phyloP scores from a whole-genome alignment of 35 echinoderm and acorn worm species.

The Nesometra sesokonis region DNA sequence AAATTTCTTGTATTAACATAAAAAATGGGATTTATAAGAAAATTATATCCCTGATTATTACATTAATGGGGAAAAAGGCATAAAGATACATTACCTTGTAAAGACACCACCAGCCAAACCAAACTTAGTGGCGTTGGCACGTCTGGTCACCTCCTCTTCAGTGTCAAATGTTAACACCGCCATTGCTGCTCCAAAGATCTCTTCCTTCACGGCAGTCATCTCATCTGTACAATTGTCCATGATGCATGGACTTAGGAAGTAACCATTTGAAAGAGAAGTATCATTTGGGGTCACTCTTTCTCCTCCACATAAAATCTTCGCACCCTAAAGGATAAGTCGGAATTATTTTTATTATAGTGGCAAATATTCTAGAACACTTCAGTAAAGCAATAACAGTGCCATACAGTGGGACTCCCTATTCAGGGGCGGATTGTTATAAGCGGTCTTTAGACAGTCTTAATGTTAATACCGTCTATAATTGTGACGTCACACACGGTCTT shows the following conservation, averaged over 20 bases:
- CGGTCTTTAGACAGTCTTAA: too few relatives aligned
- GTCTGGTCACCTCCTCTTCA: slow-evolving; percentile 56
- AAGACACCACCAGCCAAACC: slow-evolving; percentile 81
- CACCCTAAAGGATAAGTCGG: slow-evolving; percentile 32
- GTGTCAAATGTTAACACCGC: slow-evolving; percentile 70
- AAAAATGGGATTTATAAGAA: too few relatives aligned
- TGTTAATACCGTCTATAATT: too few relatives aligned
- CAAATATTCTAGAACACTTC: too few relatives aligned
- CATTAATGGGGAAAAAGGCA: too few relatives aligned
- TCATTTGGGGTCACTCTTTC: slow-evolving; percentile 62
- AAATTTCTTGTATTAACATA: too few relatives aligned
- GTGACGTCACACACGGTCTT: too few relatives aligned
- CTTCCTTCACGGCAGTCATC: slow-evolving; percentile 72
- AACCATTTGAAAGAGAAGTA: slow-evolving; percentile 46
- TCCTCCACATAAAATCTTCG: slow-evolving; percentile 60
- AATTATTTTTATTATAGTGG: too few relatives aligned
- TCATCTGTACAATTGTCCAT: slow-evolving; percentile 66
- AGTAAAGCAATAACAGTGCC: too few relatives aligned
- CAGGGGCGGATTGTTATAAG: too few relatives aligned
- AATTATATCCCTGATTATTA: too few relatives aligned
- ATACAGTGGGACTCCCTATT: too few relatives aligned
- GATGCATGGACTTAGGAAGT: slow-evolving; percentile 57
- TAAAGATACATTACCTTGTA: slow-evolving; percentile 41
- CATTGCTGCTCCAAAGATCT: slow-evolving; percentile 72
- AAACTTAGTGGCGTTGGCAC: slow-evolving; percentile 72